These are phyloP conservation scores for Crocuta crocuta DNA, from an alignment of 2,113 vertebrate genomes.

Conservation along the genomic window DNA sequence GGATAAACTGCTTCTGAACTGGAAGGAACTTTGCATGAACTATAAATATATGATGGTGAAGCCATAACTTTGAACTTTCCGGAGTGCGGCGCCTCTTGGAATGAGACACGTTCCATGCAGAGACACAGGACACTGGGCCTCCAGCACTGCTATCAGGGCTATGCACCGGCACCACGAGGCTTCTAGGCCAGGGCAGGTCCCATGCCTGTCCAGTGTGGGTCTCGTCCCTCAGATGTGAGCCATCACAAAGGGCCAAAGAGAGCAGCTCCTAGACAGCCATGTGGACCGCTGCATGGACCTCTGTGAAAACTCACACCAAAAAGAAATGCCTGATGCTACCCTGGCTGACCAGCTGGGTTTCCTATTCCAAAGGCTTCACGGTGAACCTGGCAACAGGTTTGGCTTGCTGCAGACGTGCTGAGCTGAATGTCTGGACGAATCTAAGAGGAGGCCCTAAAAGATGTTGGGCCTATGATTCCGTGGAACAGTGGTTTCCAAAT, in stretches of 20 bases:
- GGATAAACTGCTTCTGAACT: neutral
- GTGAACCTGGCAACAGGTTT: neutral
- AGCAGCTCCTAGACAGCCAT: neutral
- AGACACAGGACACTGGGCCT: neutral
- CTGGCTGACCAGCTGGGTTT: neutral
- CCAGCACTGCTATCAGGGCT: neutral
- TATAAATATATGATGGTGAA: neutral
- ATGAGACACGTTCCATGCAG: neutral
- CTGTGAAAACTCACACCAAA: neutral
- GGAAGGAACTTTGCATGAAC: neutral
- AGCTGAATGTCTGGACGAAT: neutral
- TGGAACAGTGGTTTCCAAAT: neutral
- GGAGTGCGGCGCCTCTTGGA: neutral
- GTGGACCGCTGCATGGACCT: fast-evolving
- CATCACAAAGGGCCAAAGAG: neutral
- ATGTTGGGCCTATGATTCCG: neutral
- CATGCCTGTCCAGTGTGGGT: neutral
- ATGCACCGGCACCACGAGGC: neutral
- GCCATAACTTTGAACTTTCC: neutral
- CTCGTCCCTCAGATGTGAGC: neutral
- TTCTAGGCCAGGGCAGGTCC: neutral
- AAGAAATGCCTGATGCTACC: neutral
- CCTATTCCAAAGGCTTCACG: neutral
- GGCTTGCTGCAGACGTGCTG: neutral
- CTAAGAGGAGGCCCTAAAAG: neutral